A percentile compares a stretch with the other conserved stretches of the same genome.
These are phyloP conservation scores for Tarsius wallacei DNA, from an alignment of 2,797 vertebrate species.

Conservation along the genomic window DNA sequence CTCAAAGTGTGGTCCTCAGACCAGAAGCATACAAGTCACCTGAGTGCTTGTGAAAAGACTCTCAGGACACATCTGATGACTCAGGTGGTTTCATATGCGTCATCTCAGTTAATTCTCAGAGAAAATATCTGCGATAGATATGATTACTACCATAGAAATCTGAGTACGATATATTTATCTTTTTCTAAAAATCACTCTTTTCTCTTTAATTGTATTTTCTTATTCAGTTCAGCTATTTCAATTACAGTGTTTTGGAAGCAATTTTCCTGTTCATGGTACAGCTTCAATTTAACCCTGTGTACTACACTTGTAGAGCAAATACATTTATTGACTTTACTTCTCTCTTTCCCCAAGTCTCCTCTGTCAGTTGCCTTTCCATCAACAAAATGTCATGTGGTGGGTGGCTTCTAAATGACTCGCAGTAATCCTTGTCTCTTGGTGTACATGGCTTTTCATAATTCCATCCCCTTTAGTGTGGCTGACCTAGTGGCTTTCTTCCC, in stretches of 20 bases:
- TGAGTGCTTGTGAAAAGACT: neutral
- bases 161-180: neutral
- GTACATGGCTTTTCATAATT: rapidly evolving
- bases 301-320: neutral
- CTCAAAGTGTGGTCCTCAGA: neutral
- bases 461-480: neutral
- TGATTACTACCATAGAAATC: neutral
- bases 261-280: neutral
- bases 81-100: neutral
- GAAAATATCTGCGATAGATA: neutral
- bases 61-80: neutral
- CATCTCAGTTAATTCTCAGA: neutral
- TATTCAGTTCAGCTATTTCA: neutral
- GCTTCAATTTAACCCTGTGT: neutral
- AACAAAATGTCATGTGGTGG: neutral
- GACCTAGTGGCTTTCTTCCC: neutral
- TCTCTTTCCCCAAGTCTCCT: neutral
- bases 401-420: neutral
- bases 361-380: neutral
- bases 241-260: neutral
- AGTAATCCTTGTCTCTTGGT: neutral
- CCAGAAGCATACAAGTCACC: rapidly evolving
- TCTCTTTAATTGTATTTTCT: neutral
- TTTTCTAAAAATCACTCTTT: neutral
- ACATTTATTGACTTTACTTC: neutral